Evolutionary conservation across 2,113 vertebrate genomes (phyloP).

Genomic region (Sylvia atricapilla): DNA sequence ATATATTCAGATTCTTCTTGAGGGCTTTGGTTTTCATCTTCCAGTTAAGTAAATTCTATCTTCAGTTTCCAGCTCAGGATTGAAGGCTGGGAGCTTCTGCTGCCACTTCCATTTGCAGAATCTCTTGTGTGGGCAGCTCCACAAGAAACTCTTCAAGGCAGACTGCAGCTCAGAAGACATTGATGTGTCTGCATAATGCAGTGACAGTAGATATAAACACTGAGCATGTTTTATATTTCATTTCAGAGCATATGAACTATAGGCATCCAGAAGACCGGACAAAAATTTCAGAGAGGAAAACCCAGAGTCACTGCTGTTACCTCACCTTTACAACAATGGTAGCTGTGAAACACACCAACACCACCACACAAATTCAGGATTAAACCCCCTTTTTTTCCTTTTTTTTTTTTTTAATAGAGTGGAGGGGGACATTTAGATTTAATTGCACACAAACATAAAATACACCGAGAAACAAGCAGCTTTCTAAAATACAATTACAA

Average conservation of each 20-base stretch:
- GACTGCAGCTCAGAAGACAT: neutral
- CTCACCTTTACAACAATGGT: neutral
- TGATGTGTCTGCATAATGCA: constrained; percentile 1
- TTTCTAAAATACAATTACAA: neutral
- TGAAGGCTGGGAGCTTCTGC: neutral
- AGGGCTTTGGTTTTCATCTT: neutral
- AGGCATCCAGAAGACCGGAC: neutral
- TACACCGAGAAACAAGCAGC: neutral
- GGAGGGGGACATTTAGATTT: neutral
- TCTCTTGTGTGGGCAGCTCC: neutral
- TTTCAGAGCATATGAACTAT: neutral
- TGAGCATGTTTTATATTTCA: neutral
- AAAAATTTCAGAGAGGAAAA: neutral
- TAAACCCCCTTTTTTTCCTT: neutral
- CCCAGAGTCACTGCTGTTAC: neutral
- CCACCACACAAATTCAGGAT: neutral
- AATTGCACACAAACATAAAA: neutral
- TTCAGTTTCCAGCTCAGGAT: neutral
- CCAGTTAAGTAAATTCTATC: neutral
- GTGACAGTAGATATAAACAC: neutral
- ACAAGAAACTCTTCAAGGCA: neutral
- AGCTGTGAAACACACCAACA: neutral
- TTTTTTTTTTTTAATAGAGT: neutral
- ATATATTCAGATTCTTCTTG: neutral
- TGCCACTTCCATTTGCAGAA: neutral